A percentile compares a stretch with the other conserved stretches of the same genome.
Conservation (phyloP, 2,888 invertebrate species). For the Pomacea canaliculata region DNA sequence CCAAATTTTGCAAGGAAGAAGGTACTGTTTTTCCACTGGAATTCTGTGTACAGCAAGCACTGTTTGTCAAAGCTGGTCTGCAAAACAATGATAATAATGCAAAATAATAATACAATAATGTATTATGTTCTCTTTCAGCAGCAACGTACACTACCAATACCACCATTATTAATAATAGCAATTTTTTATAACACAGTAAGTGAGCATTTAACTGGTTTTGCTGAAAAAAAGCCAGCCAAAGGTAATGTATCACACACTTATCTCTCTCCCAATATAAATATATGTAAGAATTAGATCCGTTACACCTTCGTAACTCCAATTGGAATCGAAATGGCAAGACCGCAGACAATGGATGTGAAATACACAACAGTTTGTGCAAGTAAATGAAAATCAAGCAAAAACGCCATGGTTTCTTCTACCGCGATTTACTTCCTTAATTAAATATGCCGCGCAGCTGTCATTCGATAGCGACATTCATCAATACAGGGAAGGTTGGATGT, state of each 20-base stretch:
- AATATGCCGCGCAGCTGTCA: no score
- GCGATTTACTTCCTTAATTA: no score
- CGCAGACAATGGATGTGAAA: constrained; percentile 38
- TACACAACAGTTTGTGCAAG: constrained; percentile 46
- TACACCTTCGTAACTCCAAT: constrained; percentile 45
- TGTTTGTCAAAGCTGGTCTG: constrained; percentile 50
- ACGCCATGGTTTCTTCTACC: background rate
- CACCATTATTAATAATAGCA: no score
- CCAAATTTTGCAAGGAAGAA: constrained; percentile 30
- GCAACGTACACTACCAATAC: no score
- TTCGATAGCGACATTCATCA: background rate
- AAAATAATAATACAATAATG: no score
- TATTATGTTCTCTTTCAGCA: no score
- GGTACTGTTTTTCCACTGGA: constrained; percentile 38
- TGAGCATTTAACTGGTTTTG: no score
- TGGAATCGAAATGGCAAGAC: constrained; percentile 47
- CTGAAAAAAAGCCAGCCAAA: no score
- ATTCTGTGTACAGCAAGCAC: constrained; percentile 49
- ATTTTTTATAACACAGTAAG: no score
- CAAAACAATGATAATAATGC: constrained; percentile 17
- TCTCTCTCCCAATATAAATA: no score
- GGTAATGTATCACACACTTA: no score
- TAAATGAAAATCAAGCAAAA: constrained; percentile 43
- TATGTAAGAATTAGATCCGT: no score
- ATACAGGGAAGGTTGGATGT: background rate